These are phyloP conservation scores for Polydrusus pterygomalis DNA, from an alignment of 2,888 invertebrate genomes.

Conservation along the genomic window DNA sequence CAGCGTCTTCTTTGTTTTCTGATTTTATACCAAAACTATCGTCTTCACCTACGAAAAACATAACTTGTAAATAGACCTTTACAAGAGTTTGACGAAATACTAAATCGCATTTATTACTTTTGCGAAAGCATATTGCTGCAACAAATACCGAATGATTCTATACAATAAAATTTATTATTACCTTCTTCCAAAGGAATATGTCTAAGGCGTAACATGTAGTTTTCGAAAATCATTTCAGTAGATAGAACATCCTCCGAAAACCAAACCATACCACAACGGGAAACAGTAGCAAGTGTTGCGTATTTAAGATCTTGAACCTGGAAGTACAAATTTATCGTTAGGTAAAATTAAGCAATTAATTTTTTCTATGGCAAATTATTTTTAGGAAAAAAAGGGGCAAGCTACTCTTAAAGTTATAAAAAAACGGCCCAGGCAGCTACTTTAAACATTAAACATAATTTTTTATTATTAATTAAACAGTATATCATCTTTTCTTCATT, in stretches of 20 bases:
- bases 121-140: too few species aligned
- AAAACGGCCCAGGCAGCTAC: too few species aligned
- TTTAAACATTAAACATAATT: too few species aligned
- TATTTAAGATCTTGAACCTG: constrained; percentile 97
- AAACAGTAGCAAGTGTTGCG: constrained; percentile 98
- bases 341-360: neutral
- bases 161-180: constrained; percentile 11
- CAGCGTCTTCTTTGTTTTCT: constrained; percentile 83
- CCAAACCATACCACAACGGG: constrained; percentile 99
- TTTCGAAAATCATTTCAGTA: constrained; percentile 99
- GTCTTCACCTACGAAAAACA: constrained; percentile 77
- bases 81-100: too few species aligned
- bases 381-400: too few species aligned
- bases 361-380: too few species aligned
- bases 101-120: too few species aligned
- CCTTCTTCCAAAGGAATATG: constrained; percentile 90
- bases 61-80: neutral
- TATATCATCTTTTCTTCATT: too few species aligned
- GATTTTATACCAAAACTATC: constrained; percentile 81
- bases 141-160: neutral
- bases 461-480: too few species aligned
- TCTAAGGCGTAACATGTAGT: constrained; percentile 90
- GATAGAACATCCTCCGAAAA: constrained; percentile 99
- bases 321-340: constrained; percentile 18
- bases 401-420: too few species aligned